Base-by-base conservation (phyloP, 2,113 vertebrate genomes). In the Sciurus niger region DNA sequence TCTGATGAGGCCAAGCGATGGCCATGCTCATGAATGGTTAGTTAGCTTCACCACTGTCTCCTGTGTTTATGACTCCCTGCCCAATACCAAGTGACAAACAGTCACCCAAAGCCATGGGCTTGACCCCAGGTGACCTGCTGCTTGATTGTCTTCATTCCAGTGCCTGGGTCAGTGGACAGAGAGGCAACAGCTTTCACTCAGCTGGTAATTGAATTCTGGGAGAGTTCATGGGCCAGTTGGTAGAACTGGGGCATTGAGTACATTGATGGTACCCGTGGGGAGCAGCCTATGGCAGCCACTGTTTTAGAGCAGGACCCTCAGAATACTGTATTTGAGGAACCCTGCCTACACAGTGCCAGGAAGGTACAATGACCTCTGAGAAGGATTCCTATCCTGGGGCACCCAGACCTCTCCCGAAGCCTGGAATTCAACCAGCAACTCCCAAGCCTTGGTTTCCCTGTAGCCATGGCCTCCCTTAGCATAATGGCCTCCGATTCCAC, bases 161-260 rank as follows among this genome's bases (percentile, higher is more conserved):
- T 84, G 96, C 4, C 8, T 7, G 85, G 96, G 55, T 97, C 96
- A 98, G 93, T 97, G 65, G 96, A 91, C 84, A 95, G 86, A 97
- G 96, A 97, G 84, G 96, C 78, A 89, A 96, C 16, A 72, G 83
- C 82, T 92, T 96, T 96, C 73, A 72, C 89, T 94, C 67, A 89
- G 86, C 79, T 96, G 87, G 84, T 98, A 98, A 98, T 96, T 98
- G 93, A 98, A 98, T 98, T 97, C 92, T 65, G 76, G 98, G 97
- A 97, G 96, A 98, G 90, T 94, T 60, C 85, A 92, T 48, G 89
- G 6, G 43, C 96, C 84, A 90, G 40, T 1, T 17, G 89, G 37
- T 67, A 88, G 96, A 84, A 76, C 84, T 93, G 93, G 85, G 43
- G 72, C n/a, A 84, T 5, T 58, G 77, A 76, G 25, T 65, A n/a